Evolutionary conservation across 2,113 vertebrate genomes (phyloP).

Genomic region (Tapirus terrestris): DNA sequence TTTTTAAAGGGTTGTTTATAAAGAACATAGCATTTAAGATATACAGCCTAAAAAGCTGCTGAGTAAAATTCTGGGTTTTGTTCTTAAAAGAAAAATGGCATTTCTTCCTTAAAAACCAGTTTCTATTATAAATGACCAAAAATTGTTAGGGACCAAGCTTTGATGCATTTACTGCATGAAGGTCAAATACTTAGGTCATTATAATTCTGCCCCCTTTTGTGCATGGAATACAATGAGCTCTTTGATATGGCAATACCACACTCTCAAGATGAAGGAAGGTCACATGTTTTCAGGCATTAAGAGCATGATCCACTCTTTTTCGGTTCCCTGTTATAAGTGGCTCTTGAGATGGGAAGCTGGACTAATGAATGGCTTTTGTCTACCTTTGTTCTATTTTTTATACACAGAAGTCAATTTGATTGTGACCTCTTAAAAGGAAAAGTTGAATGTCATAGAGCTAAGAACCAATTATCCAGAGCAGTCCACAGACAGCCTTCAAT

Average conservation of each 20-base stretch:
- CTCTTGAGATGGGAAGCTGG: slow-evolving; percentile 42
- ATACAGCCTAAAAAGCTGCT: not conserved
- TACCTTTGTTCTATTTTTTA: slow-evolving; percentile 47
- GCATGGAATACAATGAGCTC: slow-evolving; percentile 50
- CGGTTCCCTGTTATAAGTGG: slow-evolving; percentile 49
- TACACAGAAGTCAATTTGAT: slow-evolving; percentile 51
- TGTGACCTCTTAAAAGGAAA: slow-evolving; percentile 29
- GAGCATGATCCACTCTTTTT: slow-evolving; percentile 44
- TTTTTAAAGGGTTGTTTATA: not conserved
- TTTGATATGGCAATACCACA: slow-evolving; percentile 55
- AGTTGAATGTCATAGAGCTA: not conserved
- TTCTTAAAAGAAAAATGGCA: slow-evolving; percentile 54
- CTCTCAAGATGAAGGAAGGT: slow-evolving; percentile 60
- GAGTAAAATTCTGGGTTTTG: slow-evolving; percentile 30
- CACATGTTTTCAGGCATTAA: slow-evolving; percentile 62
- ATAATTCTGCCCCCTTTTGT: slow-evolving; percentile 58
- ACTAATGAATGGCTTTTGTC: slow-evolving; percentile 68
- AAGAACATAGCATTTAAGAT: not conserved
- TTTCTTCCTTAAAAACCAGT: slow-evolving; percentile 23
- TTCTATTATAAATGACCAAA: slow-evolving; percentile 35
- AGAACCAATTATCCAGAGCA: not conserved
- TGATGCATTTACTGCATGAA: slow-evolving; percentile 56
- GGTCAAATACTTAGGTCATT: slow-evolving; percentile 66
- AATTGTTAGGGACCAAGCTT: slow-evolving; percentile 44
- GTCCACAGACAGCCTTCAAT: not conserved